These are phyloP conservation scores for Thryonomys swinderianus DNA, from an alignment of 2,113 vertebrate genomes.

Conservation along the genomic window DNA sequence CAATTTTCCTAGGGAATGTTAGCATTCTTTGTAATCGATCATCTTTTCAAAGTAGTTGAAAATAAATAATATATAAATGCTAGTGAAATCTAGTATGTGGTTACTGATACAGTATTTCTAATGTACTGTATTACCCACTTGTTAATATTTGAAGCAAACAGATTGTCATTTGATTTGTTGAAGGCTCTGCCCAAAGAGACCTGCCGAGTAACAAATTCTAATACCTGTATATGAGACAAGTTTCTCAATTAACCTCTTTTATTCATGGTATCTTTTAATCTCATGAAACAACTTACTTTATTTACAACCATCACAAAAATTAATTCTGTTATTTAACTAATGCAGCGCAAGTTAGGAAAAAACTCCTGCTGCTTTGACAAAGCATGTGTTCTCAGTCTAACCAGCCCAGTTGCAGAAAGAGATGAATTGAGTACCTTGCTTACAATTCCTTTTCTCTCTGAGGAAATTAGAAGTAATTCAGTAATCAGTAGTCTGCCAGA, in stretches of 20 bases:
- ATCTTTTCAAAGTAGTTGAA: conserved; percentile 49
- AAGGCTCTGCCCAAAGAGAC: conserved; percentile 29
- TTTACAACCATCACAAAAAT: conserved; percentile 29
- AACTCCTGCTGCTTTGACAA: conserved; percentile 30
- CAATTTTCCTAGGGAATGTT: conserved; percentile 34
- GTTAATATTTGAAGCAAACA: conserved; percentile 10
- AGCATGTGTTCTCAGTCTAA: conserved; percentile 19
- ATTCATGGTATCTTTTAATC: conserved; percentile 36
- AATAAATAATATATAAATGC: conserved; percentile 49
- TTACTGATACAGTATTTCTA: conserved; percentile 46
- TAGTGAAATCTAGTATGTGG: conserved; percentile 48
- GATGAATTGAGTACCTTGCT: conserved; percentile 37
- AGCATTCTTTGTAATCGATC: conserved; percentile 12
- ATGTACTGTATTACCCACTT: conserved; percentile 7
- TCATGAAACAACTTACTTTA: conserved; percentile 53
- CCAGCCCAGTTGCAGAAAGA: background rate
- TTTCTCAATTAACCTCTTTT: conserved; percentile 21
- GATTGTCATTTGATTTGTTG: conserved; percentile 18
- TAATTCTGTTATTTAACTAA: conserved; percentile 27
- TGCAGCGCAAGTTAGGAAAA: background rate
- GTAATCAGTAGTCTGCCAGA: background rate
- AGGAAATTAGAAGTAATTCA: conserved; percentile 54
- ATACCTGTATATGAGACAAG: background rate
- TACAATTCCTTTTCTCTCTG: background rate
- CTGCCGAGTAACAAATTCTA: conserved; percentile 36